phyloP scores from a whole-genome alignment of 2,797 vertebrate genomes.

The Dendrocincla tyrannina region DNA sequence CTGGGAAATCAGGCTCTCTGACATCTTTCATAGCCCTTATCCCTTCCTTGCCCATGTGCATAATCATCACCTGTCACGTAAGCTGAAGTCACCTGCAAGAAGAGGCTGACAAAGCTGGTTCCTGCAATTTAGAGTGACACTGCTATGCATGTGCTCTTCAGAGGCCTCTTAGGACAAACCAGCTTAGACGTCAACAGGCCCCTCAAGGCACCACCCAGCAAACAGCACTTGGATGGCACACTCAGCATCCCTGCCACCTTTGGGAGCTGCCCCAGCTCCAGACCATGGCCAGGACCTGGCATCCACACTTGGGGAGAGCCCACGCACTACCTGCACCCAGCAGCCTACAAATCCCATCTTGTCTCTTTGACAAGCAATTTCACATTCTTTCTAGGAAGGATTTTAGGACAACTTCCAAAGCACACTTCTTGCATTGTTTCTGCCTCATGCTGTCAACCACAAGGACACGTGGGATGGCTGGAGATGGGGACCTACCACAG shows the following conservation, averaged over 20 bases:
- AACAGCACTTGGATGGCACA: accelerated
- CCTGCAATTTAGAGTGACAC: neutral
- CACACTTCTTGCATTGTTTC: neutral
- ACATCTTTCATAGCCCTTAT: neutral
- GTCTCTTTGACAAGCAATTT: neutral
- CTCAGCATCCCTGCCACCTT: too few species aligned
- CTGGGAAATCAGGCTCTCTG: neutral
- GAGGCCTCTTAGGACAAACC: neutral
- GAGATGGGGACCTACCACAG: neutral
- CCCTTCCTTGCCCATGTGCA: neutral
- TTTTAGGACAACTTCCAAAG: constrained; percentile 18
- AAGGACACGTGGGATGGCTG: neutral
- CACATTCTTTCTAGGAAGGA: constrained; percentile 39
- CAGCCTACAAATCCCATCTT: neutral
- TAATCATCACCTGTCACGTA: accelerated
- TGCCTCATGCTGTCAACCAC: neutral
- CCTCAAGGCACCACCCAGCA: neutral
- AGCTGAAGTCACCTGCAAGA: neutral
- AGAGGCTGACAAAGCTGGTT: neutral
- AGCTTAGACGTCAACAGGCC: neutral
- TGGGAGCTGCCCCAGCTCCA: neutral
- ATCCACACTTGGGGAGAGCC: accelerated
- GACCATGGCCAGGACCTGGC: accelerated
- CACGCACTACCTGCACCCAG: neutral
- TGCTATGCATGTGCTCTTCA: neutral